Conservation (phyloP, 1,140 invertebrate genomes). For the Gonioctena quinquepunctata region DNA sequence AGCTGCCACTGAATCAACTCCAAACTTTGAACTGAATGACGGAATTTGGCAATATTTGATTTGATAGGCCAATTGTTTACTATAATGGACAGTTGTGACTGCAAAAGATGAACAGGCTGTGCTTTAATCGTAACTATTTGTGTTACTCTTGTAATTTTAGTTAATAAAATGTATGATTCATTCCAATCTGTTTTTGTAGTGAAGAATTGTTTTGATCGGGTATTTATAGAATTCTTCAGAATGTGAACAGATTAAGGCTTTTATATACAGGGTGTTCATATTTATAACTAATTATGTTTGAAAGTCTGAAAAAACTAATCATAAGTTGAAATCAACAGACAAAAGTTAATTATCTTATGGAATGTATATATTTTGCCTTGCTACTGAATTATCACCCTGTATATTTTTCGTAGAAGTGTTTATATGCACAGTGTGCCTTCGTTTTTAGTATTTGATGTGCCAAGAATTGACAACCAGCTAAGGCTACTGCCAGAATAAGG, state of each 20-base stretch:
- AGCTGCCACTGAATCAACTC: not conserved
- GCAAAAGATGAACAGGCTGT: slow-evolving; percentile 46
- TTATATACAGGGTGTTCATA: slow-evolving; percentile 4
- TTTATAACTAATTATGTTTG: not conserved
- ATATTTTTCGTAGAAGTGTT: slow-evolving; percentile 18
- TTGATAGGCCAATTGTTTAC: not conserved
- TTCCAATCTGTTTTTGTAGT: slow-evolving; percentile 33
- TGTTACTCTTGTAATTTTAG: slow-evolving; percentile 37
- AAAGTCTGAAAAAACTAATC: slow-evolving; percentile 1
- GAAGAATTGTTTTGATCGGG: slow-evolving; percentile 1
- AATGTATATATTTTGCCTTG: not conserved
- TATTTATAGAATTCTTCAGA: not conserved
- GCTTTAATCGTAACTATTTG: slow-evolving; percentile 40
- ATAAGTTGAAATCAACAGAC: not conserved
- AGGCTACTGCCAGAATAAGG: slow-evolving; percentile 41
- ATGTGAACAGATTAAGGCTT: slow-evolving; percentile 6
- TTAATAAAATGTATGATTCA: slow-evolving; percentile 41
- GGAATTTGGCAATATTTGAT: not conserved
- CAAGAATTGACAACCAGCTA: slow-evolving; percentile 44
- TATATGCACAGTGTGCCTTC: slow-evolving; percentile 40
- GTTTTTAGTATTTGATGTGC: slow-evolving; percentile 46
- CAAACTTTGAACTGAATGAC: not conserved
- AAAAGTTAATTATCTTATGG: not conserved
- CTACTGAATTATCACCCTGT: slow-evolving; percentile 14
- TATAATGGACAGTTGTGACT: slow-evolving; percentile 36